Conservation (phyloP, 2,888 invertebrate genomes). For the Imbricaverruca yamaguchii region DNA sequence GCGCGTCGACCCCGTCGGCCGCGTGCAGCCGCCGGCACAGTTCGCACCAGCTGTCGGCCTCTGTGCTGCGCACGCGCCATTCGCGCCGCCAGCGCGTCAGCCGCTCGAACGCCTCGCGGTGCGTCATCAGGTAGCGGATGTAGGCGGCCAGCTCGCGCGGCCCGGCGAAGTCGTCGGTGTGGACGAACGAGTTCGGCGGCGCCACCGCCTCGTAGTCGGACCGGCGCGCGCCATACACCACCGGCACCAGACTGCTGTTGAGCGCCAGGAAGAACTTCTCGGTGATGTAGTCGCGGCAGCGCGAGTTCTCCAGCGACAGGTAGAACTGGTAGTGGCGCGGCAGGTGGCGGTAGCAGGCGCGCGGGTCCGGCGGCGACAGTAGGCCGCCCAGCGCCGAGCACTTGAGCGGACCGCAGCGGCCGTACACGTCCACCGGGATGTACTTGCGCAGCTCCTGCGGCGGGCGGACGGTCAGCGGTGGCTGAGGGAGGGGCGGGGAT, state of each 20-base stretch:
- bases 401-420: neutral
- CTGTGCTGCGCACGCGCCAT: neutral
- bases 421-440: neutral
- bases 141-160: conserved; percentile 23
- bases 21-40: neutral
- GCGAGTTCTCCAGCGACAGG: conserved; percentile 13
- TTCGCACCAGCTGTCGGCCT: neutral
- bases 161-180: conserved; percentile 22
- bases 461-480: too few species aligned
- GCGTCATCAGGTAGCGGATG: neutral
- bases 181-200: conserved; percentile 26
- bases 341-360: neutral
- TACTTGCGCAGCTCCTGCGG: neutral
- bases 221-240: conserved; percentile 24
- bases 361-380: neutral
- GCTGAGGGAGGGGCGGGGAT: too few species aligned
- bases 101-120: neutral
- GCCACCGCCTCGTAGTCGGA: conserved; percentile 16
- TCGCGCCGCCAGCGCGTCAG: neutral
- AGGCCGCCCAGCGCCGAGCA: neutral
- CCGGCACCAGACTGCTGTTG: conserved; percentile 14
- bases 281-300: conserved; percentile 15
- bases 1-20: neutral
- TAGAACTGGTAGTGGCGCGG: conserved; percentile 16
- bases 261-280: conserved; percentile 21